These are phyloP conservation scores for Netelia fuscicornis DNA, from an alignment of 2,888 invertebrate species.

Conservation along the genomic window DNA sequence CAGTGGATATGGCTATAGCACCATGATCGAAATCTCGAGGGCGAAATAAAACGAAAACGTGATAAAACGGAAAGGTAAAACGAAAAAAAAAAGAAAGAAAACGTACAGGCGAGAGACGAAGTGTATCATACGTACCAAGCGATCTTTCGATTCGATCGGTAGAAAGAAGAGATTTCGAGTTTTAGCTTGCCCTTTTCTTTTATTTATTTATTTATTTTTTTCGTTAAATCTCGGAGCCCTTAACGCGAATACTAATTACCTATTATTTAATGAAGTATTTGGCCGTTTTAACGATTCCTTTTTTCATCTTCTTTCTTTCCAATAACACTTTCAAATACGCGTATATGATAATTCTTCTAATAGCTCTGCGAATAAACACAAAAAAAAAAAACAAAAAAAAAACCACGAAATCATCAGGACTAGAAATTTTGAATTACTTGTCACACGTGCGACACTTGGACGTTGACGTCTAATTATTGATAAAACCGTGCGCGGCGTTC, in stretches of 20 bases:
- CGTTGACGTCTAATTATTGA: slow-evolving; percentile 64
- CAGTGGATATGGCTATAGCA: slow-evolving; percentile 75
- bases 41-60: slow-evolving; percentile 58
- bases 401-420: slow-evolving; percentile 74
- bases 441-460: slow-evolving; percentile 52
- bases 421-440: slow-evolving; percentile 81
- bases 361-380: slow-evolving; percentile 70
- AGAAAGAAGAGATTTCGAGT: slow-evolving; percentile 59
- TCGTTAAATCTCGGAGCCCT: slow-evolving; percentile 50
- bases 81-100: too few relatives aligned
- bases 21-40: slow-evolving; percentile 77
- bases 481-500: slow-evolving; percentile 58
- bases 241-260: slow-evolving; percentile 64
- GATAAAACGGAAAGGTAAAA: slow-evolving; percentile 62
- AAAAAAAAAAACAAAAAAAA: slow-evolving; percentile 40
- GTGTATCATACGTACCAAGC: slow-evolving; percentile 59
- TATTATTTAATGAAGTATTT: slow-evolving; percentile 75
- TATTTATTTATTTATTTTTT: background rate
- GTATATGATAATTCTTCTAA: slow-evolving; percentile 48
- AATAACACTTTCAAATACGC: slow-evolving; percentile 66
- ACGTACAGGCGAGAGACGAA: slow-evolving; percentile 63
- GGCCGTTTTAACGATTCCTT: slow-evolving; percentile 71
- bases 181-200: slow-evolving; percentile 27
- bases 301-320: slow-evolving; percentile 38
- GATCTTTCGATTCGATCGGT: slow-evolving; percentile 54